Percentiles rank a stretch among this genome's conserved stretches.
Conservation (phyloP, 2,888 invertebrate species). For the Brachyptera putata region DNA sequence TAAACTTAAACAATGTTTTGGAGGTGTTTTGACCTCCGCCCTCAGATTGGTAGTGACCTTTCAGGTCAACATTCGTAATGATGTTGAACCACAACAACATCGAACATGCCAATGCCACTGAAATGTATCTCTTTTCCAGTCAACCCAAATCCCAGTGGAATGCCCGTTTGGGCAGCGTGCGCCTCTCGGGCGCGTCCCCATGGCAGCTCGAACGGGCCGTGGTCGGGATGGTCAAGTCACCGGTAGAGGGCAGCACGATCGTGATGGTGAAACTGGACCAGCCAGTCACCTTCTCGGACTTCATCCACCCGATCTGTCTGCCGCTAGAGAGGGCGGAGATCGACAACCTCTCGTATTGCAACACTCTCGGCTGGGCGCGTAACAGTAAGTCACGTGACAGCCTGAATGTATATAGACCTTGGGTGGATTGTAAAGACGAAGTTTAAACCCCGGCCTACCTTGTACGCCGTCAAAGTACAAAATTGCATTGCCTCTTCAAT, state of each 20-base stretch:
- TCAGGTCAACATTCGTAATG: no score
- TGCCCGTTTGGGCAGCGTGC: constrained; percentile 70
- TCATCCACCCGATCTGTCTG: constrained; percentile 77
- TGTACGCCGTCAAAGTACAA: no score
- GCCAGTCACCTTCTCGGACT: constrained; percentile 70
- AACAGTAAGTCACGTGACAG: constrained; percentile 55
- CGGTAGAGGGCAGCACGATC: constrained; percentile 82
- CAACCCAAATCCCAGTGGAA: constrained; percentile 87
- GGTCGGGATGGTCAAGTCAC: constrained; percentile 85
- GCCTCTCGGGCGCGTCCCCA: constrained; percentile 73
- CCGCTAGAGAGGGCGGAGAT: constrained; percentile 55
- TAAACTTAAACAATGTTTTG: no score
- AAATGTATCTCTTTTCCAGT: constrained; percentile 47
- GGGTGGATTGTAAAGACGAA: no score
- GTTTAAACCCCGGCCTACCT: no score
- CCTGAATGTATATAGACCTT: no score
- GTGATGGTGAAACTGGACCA: constrained; percentile 76
- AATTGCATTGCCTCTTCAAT: no score
- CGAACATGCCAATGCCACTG: no score
- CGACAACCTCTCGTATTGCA: constrained; percentile 57
- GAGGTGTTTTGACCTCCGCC: no score
- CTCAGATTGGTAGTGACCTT: no score
- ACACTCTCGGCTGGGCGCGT: constrained; percentile 81
- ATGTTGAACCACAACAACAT: no score
- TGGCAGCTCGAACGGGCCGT: constrained; percentile 84